phyloP scores from a whole-genome alignment of 2,797 vertebrate species.

The Dromococcyx pavoninus region DNA sequence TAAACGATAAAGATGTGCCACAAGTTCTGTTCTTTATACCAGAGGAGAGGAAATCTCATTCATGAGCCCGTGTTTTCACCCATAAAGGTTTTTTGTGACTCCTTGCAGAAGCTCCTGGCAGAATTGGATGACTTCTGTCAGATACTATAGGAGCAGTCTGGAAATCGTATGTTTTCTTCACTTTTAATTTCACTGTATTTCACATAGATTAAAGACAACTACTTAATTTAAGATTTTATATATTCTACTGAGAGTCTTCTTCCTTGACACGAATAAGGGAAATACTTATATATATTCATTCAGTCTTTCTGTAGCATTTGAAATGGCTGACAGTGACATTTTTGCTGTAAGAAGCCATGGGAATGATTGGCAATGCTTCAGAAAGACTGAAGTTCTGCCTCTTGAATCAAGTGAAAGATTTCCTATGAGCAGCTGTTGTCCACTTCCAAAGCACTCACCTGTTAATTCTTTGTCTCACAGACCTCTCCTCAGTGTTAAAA shows the following conservation, averaged over 20 bases:
- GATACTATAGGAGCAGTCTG: not conserved
- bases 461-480: not conserved
- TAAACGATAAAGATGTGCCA: not conserved
- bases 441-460: not conserved
- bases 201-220: not conserved
- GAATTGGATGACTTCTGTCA: not conserved
- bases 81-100: not conserved
- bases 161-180: not conserved
- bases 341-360: not conserved
- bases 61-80: not conserved
- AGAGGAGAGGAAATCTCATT: not conserved
- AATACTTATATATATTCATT: not conserved
- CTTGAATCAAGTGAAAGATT: not conserved
- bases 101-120: not conserved
- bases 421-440: not conserved
- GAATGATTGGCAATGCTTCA: not conserved
- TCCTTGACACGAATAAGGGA: not conserved
- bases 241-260: not conserved
- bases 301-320: not conserved
- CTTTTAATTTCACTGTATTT: not conserved
- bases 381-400: conserved; percentile 5
- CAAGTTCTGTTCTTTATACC: not conserved
- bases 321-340: not conserved
- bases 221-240: not conserved
- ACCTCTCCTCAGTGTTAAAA: not conserved